A percentile compares a stretch with the other conserved stretches of the same genome.
phyloP scores from a whole-genome alignment of 2,113 vertebrate species.

The Bos taurus region DNA sequence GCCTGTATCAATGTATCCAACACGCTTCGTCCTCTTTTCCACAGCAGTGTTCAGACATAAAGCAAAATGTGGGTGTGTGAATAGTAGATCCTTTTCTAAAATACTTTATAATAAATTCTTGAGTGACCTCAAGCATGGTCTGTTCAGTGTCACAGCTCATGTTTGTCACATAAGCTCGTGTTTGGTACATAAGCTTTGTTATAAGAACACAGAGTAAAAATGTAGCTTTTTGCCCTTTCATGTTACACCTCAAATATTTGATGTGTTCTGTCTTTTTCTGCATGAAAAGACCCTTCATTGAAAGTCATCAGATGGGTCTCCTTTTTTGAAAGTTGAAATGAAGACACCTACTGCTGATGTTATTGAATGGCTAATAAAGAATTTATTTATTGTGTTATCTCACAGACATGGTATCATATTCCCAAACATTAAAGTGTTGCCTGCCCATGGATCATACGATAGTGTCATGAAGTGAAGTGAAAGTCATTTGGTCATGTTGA shows the following conservation, averaged over 20 bases:
- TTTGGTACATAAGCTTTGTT: not conserved
- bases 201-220: not conserved
- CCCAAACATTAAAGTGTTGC: not conserved
- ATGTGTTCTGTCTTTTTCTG: slow-evolving; percentile 10
- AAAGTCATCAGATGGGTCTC: not conserved
- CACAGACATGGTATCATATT: slow-evolving; percentile 33
- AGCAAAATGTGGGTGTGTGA: too few species aligned
- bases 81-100: not conserved
- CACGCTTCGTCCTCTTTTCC: fast-evolving
- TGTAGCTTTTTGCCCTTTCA: not conserved
- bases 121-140: too few species aligned
- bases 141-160: not conserved
- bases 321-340: not conserved
- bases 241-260: not conserved
- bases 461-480: not conserved
- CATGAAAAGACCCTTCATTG: slow-evolving; percentile 43
- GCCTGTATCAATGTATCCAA: fast-evolving
- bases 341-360: slow-evolving; percentile 4
- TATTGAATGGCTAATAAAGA: not conserved
- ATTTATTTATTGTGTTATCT: slow-evolving; percentile 58
- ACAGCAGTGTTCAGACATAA: too few species aligned
- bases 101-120: not conserved
- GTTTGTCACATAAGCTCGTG: not conserved
- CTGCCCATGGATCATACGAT: slow-evolving; percentile 4
- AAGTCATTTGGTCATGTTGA: not conserved